Conservation (phyloP, 2,113 vertebrate species). For the Microcebus tavaratra region DNA sequence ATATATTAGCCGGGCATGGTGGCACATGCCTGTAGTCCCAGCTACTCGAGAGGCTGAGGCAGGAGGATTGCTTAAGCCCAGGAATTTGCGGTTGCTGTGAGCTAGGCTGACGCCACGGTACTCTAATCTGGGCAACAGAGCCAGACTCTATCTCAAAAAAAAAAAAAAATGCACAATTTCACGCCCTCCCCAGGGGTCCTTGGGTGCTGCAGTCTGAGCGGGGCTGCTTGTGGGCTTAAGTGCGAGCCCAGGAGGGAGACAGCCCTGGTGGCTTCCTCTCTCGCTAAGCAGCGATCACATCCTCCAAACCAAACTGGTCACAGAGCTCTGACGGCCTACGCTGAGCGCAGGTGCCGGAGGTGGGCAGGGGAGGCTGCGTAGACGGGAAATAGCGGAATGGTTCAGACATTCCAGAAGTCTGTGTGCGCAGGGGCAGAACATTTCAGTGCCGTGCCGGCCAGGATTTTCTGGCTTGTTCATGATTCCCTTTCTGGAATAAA, state of each 20-base stretch:
- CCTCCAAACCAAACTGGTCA: background rate
- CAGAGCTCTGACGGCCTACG: background rate
- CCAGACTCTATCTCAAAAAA: no score
- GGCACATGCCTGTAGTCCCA: no score
- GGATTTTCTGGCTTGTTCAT: slow-evolving; percentile 61
- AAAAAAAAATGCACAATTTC: background rate
- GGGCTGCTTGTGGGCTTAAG: no score
- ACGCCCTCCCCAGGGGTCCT: background rate
- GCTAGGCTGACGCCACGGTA: no score
- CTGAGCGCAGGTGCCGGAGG: background rate
- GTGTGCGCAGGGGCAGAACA: background rate
- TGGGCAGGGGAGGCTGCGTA: background rate
- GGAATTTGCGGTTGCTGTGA: no score
- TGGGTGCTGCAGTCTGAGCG: background rate
- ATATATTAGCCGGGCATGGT: no score
- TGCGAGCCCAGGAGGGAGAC: background rate
- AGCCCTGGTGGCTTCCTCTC: background rate
- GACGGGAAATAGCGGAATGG: background rate
- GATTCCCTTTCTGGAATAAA: slow-evolving; percentile 61
- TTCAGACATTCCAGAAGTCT: background rate
- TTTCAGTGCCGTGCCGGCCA: slow-evolving; percentile 44
- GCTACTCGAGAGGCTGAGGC: no score
- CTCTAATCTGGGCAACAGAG: no score
- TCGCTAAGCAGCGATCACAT: background rate
- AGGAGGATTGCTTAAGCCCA: no score